These are phyloP conservation scores for Nasonovia ribisnigri DNA, from an alignment of 2,888 invertebrate genomes.

Conservation along the genomic window DNA sequence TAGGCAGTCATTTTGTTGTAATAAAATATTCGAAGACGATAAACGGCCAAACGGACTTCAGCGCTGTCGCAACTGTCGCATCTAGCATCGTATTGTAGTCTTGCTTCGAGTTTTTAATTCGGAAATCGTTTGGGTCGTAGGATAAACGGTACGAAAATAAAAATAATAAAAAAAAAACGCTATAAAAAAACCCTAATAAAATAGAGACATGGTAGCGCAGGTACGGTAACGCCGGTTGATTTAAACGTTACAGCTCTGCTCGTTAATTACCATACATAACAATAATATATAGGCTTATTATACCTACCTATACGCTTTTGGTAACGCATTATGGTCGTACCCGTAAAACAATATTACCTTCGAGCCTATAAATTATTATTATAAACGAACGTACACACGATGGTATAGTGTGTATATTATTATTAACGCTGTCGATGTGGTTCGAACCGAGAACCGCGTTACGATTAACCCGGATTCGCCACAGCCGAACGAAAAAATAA, in stretches of 20 bases:
- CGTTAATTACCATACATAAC: neutral
- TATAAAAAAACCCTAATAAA: neutral
- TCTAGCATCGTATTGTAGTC: too few species aligned
- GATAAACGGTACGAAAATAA: neutral
- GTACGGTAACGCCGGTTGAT: neutral
- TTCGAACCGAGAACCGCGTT: neutral
- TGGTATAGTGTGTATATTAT: neutral
- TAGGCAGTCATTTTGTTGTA: too few species aligned
- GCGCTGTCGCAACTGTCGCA: too few species aligned
- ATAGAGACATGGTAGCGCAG: neutral
- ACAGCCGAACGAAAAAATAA: neutral
- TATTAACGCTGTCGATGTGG: neutral
- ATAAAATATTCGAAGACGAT: neutral
- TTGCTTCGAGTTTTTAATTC: neutral
- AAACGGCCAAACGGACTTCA: neutral
- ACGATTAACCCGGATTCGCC: neutral
- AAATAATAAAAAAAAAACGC: neutral
- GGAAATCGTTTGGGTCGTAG: neutral
- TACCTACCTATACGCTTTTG: neutral
- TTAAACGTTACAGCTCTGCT: neutral
- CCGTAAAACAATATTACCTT: neutral
- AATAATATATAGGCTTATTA: too few species aligned
- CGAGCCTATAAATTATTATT: neutral
- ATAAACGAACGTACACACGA: neutral
- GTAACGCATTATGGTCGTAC: neutral